A percentile compares a stretch with the other conserved stretches of the same genome.
Conservation (phyloP, 2,888 invertebrate genomes). For the Tetranychus truncatus region DNA sequence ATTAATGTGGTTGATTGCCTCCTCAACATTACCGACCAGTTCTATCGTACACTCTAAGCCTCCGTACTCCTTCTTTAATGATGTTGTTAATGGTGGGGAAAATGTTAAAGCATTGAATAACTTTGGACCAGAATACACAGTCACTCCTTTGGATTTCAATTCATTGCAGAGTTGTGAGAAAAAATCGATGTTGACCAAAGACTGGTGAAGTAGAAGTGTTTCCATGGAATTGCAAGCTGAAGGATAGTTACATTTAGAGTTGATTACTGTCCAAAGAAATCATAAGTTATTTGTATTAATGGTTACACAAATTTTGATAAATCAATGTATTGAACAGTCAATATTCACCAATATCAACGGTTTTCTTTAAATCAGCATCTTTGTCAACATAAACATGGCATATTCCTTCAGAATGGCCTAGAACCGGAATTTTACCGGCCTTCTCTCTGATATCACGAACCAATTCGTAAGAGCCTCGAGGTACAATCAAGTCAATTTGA, state of each 20-base stretch:
- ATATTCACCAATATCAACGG: constrained; percentile 51
- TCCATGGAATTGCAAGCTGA: constrained; percentile 99
- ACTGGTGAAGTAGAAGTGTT: constrained; percentile 77
- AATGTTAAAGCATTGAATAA: constrained; percentile 65
- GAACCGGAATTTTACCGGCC: constrained; percentile 67
- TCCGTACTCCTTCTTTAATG: constrained; percentile 78
- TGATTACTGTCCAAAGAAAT: constrained; percentile 42
- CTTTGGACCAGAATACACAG: constrained; percentile 72
- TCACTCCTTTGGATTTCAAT: constrained; percentile 70
- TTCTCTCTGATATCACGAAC: constrained; percentile 69
- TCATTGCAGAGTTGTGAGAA: constrained; percentile 76
- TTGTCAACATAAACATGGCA: constrained; percentile 94
- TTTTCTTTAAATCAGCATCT: constrained; percentile 65
- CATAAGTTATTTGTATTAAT: not conserved
- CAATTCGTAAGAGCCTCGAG: constrained; percentile 80
- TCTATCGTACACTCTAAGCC: constrained; percentile 83
- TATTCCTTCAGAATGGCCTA: constrained; percentile 95
- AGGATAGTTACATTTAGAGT: constrained; percentile 96
- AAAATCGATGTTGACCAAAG: constrained; percentile 48
- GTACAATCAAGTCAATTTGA: constrained; percentile 91
- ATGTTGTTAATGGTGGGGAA: constrained; percentile 75
- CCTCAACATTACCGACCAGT: constrained; percentile 64
- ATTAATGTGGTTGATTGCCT: constrained; percentile 83
- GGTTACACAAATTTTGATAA: not conserved
- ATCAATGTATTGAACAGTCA: too few relatives aligned